These are phyloP conservation scores for Papilio elwesi DNA, from an alignment of 2,888 invertebrate genomes.

Conservation along the genomic window DNA sequence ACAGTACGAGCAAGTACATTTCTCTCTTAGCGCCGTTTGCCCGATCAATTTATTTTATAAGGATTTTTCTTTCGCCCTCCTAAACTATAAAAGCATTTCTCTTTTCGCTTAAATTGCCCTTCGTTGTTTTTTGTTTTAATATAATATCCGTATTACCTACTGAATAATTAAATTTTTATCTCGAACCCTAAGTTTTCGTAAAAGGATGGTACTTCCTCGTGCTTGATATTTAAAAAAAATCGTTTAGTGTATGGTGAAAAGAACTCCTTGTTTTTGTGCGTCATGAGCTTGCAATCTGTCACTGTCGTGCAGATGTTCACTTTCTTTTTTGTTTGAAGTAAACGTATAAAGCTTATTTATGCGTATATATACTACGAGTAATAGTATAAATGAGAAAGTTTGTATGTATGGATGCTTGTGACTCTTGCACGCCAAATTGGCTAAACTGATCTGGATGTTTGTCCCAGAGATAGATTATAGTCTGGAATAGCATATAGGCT, in stretches of 20 bases:
- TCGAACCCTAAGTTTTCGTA: not conserved
- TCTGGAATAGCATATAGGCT: no score
- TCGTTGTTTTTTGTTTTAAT: constrained; percentile 39
- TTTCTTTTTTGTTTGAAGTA: not conserved
- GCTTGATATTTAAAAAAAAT: not conserved
- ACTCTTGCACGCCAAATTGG: no score
- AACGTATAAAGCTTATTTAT: not conserved
- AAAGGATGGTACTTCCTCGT: not conserved
- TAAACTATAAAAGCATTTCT: constrained; percentile 41
- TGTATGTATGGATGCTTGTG: no score
- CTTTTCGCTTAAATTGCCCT: constrained; percentile 35
- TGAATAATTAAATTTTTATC: not conserved
- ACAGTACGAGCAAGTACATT: constrained; percentile 52
- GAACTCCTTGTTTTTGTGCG: constrained; percentile 7
- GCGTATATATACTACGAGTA: no score
- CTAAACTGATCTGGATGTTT: no score
- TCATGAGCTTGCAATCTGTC: constrained; percentile 34
- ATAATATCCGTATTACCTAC: constrained; percentile 26
- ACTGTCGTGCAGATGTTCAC: constrained; percentile 29
- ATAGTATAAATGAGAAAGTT: no score
- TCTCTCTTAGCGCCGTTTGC: constrained; percentile 50
- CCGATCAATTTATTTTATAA: constrained; percentile 44
- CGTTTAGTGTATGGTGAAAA: not conserved
- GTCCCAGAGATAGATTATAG: no score
- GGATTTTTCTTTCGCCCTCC: constrained; percentile 42